Evolutionary conservation across 2,888 invertebrate species (phyloP).

Genomic region (Cataglyphis rosenhaueri): DNA sequence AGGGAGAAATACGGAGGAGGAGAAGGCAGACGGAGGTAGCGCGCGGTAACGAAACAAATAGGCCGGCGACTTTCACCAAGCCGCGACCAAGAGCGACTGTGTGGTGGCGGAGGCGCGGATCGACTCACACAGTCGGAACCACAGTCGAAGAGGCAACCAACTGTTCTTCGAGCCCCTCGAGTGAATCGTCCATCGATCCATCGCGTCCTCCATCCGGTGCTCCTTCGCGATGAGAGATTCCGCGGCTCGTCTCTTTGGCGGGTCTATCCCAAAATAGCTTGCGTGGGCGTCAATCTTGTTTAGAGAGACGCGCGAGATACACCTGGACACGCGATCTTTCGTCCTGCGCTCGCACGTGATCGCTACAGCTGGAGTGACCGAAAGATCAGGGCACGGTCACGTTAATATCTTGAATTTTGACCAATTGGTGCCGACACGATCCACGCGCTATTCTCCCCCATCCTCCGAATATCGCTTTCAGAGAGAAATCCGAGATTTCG

Average conservation of each 20-base stretch:
- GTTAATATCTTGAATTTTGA: background rate
- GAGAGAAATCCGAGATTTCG: background rate
- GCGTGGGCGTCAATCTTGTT: conserved; percentile 47
- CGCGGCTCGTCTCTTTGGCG: conserved; percentile 33
- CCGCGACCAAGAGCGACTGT: conserved; percentile 66
- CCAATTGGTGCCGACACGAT: background rate
- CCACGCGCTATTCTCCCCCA: background rate
- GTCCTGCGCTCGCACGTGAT: conserved; percentile 71
- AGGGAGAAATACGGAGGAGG: conserved; percentile 33
- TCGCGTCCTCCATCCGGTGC: conserved; percentile 5
- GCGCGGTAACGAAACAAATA: conserved; percentile 82
- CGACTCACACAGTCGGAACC: conserved; percentile 51
- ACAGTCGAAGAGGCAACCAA: conserved; percentile 49
- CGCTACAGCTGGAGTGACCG: background rate
- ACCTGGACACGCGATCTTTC: conserved; percentile 65
- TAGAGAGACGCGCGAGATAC: conserved; percentile 66
- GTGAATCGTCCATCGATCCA: background rate
- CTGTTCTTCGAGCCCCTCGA: conserved; percentile 12
- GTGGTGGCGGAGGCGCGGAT: conserved; percentile 34
- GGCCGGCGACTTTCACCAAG: conserved; percentile 84
- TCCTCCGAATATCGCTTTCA: background rate
- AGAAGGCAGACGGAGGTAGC: conserved; percentile 54
- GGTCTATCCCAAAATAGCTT: background rate
- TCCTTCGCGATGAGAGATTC: conserved; percentile 34
- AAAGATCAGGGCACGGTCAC: conserved; percentile 15